Evolutionary conservation across 1,140 invertebrate species (phyloP), one percentile per base, ranked within the genome.

Genomic region (Zaprionus kolodkinae): DNA sequence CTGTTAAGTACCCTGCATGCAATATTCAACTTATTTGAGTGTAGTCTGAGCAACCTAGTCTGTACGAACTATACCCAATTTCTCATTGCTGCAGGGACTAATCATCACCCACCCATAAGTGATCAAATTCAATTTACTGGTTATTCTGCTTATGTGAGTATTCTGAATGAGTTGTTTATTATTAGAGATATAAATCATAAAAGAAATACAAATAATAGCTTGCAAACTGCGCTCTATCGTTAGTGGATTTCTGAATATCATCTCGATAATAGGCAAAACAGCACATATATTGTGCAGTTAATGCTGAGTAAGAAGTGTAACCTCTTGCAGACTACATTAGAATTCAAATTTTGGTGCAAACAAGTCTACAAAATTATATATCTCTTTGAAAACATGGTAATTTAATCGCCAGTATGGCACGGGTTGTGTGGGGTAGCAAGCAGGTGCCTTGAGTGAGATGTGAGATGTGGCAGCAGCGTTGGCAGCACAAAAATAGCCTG

Each of bases 401-500:
- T 45, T 45, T 45, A 17, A 45, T 45, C 40, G n/a, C 2, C 40
- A 45, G n/a, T 15, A 6, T 45, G 33, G 13, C 78, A 38, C 43
- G 12, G 54, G 15, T 40, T 33, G 15, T 40, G 54, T 40, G 54
- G 55, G 43, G 70, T 67, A 65, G 61, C 50, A 50, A 27, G 40
- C 33, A 35, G 7, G 50, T 13, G 43, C 27, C n/a, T 48, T 60
- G 40, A 81, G 69, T 60, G 54, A 64, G 61, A 36, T 64, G 64
- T 52, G 78, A 64, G 61, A 36, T 64, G 64, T 52, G 78, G 73
- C 57, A 62, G 43, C 63, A 60, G 61, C 30, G 60, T 52, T 52
- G 72, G 63, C 67, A 62, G 43, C 74, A 64, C 75, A 82, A 76
- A 78, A 82, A 81, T 78, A 59, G 64, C 67, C 68, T 72, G 81